These are phyloP conservation scores for Caenorhabditis sp. DNA, from an alignment of 2,888 invertebrate genomes.

Conservation along the genomic window DNA sequence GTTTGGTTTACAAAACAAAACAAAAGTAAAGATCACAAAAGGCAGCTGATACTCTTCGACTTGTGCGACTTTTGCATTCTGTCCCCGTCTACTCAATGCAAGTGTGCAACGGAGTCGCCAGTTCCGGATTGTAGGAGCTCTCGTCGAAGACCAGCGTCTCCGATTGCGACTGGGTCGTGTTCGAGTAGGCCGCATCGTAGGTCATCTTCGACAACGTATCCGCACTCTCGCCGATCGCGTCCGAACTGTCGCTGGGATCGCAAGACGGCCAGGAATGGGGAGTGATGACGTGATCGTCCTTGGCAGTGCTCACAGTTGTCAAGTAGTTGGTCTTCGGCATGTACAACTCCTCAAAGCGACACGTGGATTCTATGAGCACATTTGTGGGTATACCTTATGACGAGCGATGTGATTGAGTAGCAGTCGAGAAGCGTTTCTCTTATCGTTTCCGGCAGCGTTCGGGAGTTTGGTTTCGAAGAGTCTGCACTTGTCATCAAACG, in stretches of 20 bases:
- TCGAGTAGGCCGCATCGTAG: constrained; percentile 5
- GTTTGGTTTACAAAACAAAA: too few species aligned
- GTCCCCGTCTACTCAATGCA: constrained; percentile 11
- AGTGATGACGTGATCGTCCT: too few species aligned
- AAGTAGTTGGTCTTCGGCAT: too few species aligned
- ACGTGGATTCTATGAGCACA: too few species aligned
- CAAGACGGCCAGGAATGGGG: constrained; percentile 13
- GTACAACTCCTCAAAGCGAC: too few species aligned
- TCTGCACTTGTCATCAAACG: constrained; percentile 26
- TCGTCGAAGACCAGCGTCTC: background rate
- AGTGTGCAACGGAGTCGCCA: constrained; percentile 1
- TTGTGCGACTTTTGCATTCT: background rate
- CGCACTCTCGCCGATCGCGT: too few species aligned
- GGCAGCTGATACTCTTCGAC: background rate
- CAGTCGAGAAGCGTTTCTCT: too few species aligned
- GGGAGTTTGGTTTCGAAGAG: constrained; percentile 17
- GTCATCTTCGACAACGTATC: constrained; percentile 9
- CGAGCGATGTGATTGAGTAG: too few species aligned
- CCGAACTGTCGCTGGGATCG: too few species aligned
- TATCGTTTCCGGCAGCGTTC: background rate
- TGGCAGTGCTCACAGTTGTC: too few species aligned
- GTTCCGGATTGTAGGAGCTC: background rate
- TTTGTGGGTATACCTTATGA: too few species aligned
- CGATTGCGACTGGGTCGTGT: constrained; percentile 5
- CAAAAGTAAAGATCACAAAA: background rate